Conservation (phyloP, 2,113 vertebrate genomes). For the Colinus virginianus region DNA sequence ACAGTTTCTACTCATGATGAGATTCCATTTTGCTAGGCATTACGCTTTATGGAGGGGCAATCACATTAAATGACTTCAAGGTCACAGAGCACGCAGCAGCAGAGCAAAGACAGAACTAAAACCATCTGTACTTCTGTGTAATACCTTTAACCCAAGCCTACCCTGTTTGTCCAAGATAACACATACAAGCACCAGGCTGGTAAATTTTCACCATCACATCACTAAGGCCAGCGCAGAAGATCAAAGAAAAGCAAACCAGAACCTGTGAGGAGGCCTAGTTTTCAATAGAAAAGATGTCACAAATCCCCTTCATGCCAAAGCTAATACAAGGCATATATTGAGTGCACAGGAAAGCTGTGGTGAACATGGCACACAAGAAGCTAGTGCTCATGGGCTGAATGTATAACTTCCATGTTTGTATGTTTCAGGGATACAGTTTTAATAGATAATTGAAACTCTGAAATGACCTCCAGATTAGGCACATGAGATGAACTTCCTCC, state of each 20-base stretch:
- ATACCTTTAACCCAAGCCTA: not conserved
- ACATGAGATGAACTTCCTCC: not conserved
- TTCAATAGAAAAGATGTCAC: not conserved
- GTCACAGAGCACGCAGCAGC: not conserved
- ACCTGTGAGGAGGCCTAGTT: not conserved
- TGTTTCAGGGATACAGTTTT: not conserved
- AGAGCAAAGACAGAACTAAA: not conserved
- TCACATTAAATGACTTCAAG: not conserved
- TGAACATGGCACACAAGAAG: not conserved
- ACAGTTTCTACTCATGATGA: not conserved
- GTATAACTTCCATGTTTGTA: not conserved
- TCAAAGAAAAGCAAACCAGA: not conserved
- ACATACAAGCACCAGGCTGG: rapidly evolving
- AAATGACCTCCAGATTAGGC: not conserved
- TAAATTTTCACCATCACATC: not conserved
- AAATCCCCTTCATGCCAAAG: not conserved
- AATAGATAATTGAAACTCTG: constrained; percentile 18
- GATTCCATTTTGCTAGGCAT: not conserved
- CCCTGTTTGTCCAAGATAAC: not conserved
- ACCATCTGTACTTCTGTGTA: not conserved
- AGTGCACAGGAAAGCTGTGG: not conserved
- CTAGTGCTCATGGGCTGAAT: not conserved
- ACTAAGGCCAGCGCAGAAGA: not conserved
- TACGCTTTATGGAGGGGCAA: not conserved
- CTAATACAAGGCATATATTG: not conserved